Conservation (phyloP, 2,888 invertebrate species). For the Perithous albicinctus region DNA sequence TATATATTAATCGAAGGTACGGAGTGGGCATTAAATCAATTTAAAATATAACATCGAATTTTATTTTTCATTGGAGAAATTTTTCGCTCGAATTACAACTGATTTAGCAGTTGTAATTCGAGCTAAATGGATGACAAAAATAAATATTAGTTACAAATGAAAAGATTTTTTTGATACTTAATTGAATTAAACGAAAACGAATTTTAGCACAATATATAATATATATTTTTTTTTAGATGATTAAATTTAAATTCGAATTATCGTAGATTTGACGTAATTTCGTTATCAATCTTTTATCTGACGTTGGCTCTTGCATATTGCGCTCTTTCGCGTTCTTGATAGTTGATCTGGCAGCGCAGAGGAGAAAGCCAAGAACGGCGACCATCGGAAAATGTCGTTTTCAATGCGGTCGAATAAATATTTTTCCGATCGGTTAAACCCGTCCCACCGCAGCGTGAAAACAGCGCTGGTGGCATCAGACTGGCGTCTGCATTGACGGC, state of each 20-base stretch:
- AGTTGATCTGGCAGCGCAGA: neutral
- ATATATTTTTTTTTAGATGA: too few species aligned
- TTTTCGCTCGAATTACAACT: too few species aligned
- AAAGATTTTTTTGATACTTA: too few species aligned
- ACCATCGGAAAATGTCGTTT: constrained; percentile 63
- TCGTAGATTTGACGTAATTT: neutral
- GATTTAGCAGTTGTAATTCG: too few species aligned
- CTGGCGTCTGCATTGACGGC: constrained; percentile 31
- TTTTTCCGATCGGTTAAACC: constrained; percentile 60
- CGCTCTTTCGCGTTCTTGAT: neutral
- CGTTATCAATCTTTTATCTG: neutral
- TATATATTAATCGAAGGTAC: neutral
- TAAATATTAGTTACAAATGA: too few species aligned
- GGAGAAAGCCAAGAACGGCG: neutral
- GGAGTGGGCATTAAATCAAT: neutral
- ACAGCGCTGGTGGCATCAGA: neutral
- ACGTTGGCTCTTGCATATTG: too few species aligned
- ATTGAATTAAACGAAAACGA: too few species aligned
- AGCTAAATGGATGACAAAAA: too few species aligned
- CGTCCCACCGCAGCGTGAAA: constrained; percentile 31
- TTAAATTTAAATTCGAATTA: neutral
- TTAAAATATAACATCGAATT: neutral
- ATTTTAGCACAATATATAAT: too few species aligned
- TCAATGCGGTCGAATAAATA: constrained; percentile 68
- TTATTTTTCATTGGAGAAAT: neutral